Base-by-base conservation (phyloP, 2,113 vertebrate genomes). In the Sphyrna mokarran region DNA sequence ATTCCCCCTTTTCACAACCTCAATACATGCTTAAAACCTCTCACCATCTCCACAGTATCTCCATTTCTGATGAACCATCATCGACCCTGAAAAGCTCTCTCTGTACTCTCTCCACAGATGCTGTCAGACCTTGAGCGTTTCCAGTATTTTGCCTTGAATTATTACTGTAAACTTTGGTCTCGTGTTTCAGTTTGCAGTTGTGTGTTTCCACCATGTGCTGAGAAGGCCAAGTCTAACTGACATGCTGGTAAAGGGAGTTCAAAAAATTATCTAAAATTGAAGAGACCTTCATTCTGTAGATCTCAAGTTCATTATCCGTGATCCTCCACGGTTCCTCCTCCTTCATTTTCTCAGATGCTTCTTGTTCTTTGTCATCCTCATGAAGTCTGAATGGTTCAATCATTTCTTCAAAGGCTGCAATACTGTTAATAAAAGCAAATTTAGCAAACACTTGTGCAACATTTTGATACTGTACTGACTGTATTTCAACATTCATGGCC, bases 301-400 rank as follows among this genome's bases (percentile, higher is more conserved):
- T 98, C 97, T 99, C 99, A 96, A 99, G 97, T 97, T 99, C 99
- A 58, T 99, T 99, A 97, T 99, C 99, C 20, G 99, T 99, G 97
- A 99, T 99, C 96, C 98, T 98, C 99, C 99, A 99, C 0, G 99
- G 99, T 69, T 99, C 99, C n/a, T 98, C 98, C 89, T 98, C 98
- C 97, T 99, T 99, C 98, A 99, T 98, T 97, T 98, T 98, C 96
- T 99, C 99, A 8, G 98, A 98, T 95, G 98, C 97, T 40, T 99
- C 99, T 97, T 99, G 98, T 76, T 99, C 99, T 98, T 99, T 99
- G 97, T 99, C 99, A 95, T 99, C 99, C 96, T 99, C 99, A 95
- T 98, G 99, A 97, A 99, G 98, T 96, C 98, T 98, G 96, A 99
- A 99, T 0, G 98, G 98, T 97, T 99, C 99, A 95, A 99, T 98